A percentile compares a stretch with the other conserved stretches of the same genome.
These are phyloP conservation scores for Vireo altiloquus DNA, from an alignment of 2,113 vertebrate species.

Conservation along the genomic window DNA sequence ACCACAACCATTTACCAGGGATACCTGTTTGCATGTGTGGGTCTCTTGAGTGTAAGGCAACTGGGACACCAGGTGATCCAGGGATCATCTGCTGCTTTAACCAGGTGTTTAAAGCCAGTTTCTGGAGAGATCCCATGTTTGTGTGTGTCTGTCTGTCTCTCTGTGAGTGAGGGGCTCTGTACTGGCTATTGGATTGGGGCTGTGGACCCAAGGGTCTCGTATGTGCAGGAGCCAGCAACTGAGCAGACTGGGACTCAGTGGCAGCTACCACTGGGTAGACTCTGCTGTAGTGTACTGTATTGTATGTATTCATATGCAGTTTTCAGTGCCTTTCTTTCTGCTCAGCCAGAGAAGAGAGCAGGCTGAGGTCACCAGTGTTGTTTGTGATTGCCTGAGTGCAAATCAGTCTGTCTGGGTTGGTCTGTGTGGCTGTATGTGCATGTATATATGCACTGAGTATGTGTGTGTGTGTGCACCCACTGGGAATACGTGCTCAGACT, in stretches of 20 bases:
- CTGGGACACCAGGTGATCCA: rapidly evolving
- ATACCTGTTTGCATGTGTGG: background rate
- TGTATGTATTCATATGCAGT: background rate
- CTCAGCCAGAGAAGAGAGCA: background rate
- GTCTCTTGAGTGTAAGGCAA: background rate
- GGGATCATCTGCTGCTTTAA: background rate
- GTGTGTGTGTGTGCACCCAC: background rate
- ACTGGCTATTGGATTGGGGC: background rate
- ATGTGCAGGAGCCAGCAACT: background rate
- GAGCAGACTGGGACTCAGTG: background rate
- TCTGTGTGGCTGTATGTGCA: background rate
- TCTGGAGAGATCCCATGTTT: background rate
- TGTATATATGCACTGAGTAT: background rate
- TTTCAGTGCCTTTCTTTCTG: background rate
- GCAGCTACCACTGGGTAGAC: background rate
- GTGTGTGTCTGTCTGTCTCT: background rate
- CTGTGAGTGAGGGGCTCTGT: background rate
- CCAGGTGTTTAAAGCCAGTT: background rate
- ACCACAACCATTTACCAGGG: rapidly evolving
- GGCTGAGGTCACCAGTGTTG: background rate
- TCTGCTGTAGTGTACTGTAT: too few species aligned
- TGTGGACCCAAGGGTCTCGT: rapidly evolving
- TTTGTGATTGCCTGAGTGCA: background rate
- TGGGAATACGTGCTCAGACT: background rate
- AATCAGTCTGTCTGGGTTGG: background rate